Conservation (phyloP, 2,888 invertebrate species). For the Acanthosepion pharaonis region DNA sequence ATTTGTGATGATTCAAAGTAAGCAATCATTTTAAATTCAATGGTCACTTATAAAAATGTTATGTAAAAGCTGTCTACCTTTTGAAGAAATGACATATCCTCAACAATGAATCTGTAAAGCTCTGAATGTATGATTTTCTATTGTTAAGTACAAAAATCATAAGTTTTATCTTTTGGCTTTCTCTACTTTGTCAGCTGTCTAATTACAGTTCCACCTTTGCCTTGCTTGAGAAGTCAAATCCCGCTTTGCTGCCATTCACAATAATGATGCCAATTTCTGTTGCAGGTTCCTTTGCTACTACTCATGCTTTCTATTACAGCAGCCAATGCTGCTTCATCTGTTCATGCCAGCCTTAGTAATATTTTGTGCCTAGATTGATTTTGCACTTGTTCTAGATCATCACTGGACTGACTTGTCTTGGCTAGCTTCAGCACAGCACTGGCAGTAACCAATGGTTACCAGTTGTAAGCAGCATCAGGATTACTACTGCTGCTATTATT, state of each 20-base stretch:
- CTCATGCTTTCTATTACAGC: not conserved
- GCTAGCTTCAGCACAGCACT: not conserved
- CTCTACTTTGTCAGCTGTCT: not conserved
- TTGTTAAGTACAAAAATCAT: not conserved
- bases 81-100: not conserved
- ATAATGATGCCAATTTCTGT: constrained; percentile 8
- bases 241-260: constrained; percentile 1
- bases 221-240: not conserved
- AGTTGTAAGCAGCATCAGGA: not conserved
- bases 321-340: not conserved
- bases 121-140: not conserved
- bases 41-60: not conserved
- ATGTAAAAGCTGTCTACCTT: not conserved
- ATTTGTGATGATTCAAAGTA: not conserved
- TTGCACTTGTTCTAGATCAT: not conserved
- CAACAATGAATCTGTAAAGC: not conserved
- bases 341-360: not conserved
- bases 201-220: not conserved
- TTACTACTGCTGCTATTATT: not conserved
- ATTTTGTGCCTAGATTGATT: not conserved
- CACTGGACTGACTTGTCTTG: not conserved
- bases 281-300: not conserved
- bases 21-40: not conserved
- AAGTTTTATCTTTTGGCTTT: not conserved
- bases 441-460: constrained; percentile 13